Evolutionary conservation across 2,797 vertebrate genomes (phyloP), one percentile per base, ranked within the genome.

Genomic region (Xiphorhynchus erythropygius): DNA sequence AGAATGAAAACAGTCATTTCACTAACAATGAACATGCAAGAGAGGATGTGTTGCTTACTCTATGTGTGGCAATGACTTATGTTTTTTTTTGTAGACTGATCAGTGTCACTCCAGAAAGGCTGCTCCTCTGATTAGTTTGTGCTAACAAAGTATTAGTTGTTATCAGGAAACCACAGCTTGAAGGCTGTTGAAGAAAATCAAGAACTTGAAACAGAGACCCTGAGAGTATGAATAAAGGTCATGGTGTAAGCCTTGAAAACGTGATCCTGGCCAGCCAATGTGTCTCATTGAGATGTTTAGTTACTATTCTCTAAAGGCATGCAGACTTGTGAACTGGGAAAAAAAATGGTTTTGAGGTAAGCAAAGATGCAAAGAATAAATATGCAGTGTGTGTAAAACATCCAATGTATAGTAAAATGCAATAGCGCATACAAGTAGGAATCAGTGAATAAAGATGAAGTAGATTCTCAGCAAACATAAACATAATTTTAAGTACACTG

Each of bases 141-240:
- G 9, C 10, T 65, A 82, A 21, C 18, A 84, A 84, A 92, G 63
- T 67, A 62, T 24, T 70, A 67, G 25, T 39, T 86, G 11, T 75
- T 93, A 62, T 94, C 37, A 73, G 77, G n/a, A 84, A 84, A 69
- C 17, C 32, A 52, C 63, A 79, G 44, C 50, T 73, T 55, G 32
- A 82, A 82, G 39, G 14, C 18, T 92, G 28, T 19, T 1, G 0
- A 74, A 94, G 70, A 52, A 90, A 94, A 77, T 47, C 39, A 67
- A 82, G 42, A 42, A 5, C 22, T 84, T 74, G 59, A 80, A 91
- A 80, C 8, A 80, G 47, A 71, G n/a, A 65, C 1, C 2, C 10
- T 47, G 44, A 76, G 25, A n/a, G 12, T 24, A 19, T 19, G 21
- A 86, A 57, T 55, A 68, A 81, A 89, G 77, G 76, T 44, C 39